phyloP scores from a whole-genome alignment of 2,113 vertebrate species.

The Coreoperca whiteheadi region DNA sequence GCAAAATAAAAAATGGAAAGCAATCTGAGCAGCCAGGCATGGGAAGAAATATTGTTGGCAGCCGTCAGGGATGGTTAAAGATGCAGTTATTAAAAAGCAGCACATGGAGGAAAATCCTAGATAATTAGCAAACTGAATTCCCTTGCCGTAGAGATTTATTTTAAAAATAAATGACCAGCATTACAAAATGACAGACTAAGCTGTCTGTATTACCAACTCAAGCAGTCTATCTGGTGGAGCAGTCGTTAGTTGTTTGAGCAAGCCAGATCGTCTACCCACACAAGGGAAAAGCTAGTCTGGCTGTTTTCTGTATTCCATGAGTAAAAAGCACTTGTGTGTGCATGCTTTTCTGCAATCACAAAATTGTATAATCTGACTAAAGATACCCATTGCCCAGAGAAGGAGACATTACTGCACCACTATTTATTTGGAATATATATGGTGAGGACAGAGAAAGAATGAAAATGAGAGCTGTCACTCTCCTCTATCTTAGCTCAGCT shows the following conservation, averaged over 20 bases:
- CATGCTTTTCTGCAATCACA: conserved; percentile 9
- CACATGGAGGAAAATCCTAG: conserved; percentile 44
- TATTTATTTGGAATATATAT: conserved; percentile 21
- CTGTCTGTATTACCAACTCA: conserved; percentile 38
- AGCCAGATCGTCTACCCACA: conserved; percentile 24
- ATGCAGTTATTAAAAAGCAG: conserved; percentile 45
- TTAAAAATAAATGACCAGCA: conserved; percentile 42
- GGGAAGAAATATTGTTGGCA: conserved; percentile 42
- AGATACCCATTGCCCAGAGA: conserved; percentile 20
- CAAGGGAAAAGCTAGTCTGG: conserved; percentile 22
- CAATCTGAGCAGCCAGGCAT: conserved; percentile 26
- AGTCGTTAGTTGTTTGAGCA: conserved; percentile 46
- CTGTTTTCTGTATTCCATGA: neutral
- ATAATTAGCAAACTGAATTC: conserved; percentile 70
- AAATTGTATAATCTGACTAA: conserved; percentile 39
- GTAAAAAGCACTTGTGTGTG: neutral
- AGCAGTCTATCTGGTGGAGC: conserved; percentile 33
- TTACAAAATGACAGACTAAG: conserved; percentile 58
- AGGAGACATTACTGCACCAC: conserved; percentile 12
- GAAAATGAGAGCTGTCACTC: conserved; percentile 29
- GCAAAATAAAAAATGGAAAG: neutral
- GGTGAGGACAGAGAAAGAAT: neutral
- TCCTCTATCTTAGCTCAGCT: neutral
- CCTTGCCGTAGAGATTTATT: conserved; percentile 27
- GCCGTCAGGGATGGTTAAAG: conserved; percentile 61